Percentiles rank a stretch among this genome's conserved stretches.
Conservation (phyloP, 2,113 vertebrate genomes). For the Ictidomys tridecemlineatus region DNA sequence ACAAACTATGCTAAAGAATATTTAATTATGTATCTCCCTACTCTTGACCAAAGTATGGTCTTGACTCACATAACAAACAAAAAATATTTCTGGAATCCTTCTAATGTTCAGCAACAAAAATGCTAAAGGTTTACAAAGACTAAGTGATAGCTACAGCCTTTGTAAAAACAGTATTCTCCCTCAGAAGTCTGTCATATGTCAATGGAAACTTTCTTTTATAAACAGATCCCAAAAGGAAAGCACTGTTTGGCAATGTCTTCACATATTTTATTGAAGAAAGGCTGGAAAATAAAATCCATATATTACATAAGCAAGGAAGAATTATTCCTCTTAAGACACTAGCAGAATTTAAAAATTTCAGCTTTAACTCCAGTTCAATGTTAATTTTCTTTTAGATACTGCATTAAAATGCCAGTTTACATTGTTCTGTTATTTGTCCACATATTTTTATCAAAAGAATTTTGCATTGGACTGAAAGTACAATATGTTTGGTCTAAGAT, state of each 20-base stretch:
- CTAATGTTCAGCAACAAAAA: constrained; percentile 14
- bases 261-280: not conserved
- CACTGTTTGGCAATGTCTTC: not conserved
- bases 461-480: not conserved
- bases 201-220: not conserved
- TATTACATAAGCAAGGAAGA: not conserved
- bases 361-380: not conserved
- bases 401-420: not conserved
- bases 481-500: not conserved
- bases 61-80: not conserved
- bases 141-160: not conserved
- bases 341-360: not conserved
- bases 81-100: not conserved
- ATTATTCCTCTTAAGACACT: not conserved
- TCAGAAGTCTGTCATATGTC: not conserved
- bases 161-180: not conserved
- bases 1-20: not conserved
- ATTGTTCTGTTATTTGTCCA: not conserved
- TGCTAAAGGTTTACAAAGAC: not conserved
- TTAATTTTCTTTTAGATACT: not conserved
- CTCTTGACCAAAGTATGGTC: not conserved
- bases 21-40: constrained; percentile 1
- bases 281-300: not conserved
- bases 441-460: constrained; percentile 26
- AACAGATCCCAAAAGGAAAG: not conserved